Conservation (phyloP, 2,888 invertebrate genomes). For the Brenthis hecate region DNA sequence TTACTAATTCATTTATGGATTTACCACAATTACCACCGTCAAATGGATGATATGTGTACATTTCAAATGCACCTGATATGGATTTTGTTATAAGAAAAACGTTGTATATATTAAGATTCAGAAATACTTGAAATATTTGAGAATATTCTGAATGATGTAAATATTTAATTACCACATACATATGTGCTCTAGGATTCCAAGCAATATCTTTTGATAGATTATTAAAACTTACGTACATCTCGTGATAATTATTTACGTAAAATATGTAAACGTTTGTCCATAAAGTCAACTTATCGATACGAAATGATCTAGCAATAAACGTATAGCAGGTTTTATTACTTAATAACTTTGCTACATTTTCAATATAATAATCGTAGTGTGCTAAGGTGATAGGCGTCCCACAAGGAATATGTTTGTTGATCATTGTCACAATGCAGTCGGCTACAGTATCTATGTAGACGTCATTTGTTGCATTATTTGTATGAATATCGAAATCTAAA, state of each 20-base stretch:
- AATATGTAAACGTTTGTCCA: conserved; percentile 54
- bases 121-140: conserved; percentile 46
- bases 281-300: conserved; percentile 43
- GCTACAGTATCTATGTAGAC: conserved; percentile 1
- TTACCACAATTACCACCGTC: conserved; percentile 52
- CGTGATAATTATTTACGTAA: conserved; percentile 42
- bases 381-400: conserved; percentile 20
- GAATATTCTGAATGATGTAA: conserved; percentile 41
- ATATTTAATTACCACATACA: conserved; percentile 47
- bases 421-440: conserved; percentile 17
- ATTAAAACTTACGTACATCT: conserved; percentile 46
- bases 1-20: conserved; percentile 42
- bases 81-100: conserved; percentile 48
- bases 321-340: conserved; percentile 47
- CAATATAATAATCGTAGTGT: conserved; percentile 8
- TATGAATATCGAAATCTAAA: not conserved
- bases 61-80: conserved; percentile 34
- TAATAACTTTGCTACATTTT: conserved; percentile 41
- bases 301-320: conserved; percentile 46
- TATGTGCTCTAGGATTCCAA: conserved; percentile 59
- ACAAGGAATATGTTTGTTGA: conserved; percentile 22
- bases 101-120: conserved; percentile 50
- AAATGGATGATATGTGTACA: conserved; percentile 54
- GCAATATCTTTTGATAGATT: conserved; percentile 46
- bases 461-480: not conserved